These are phyloP conservation scores for Caenorhabditis tropicalis DNA, from an alignment of 1,140 invertebrate genomes.

Conservation along the genomic window DNA sequence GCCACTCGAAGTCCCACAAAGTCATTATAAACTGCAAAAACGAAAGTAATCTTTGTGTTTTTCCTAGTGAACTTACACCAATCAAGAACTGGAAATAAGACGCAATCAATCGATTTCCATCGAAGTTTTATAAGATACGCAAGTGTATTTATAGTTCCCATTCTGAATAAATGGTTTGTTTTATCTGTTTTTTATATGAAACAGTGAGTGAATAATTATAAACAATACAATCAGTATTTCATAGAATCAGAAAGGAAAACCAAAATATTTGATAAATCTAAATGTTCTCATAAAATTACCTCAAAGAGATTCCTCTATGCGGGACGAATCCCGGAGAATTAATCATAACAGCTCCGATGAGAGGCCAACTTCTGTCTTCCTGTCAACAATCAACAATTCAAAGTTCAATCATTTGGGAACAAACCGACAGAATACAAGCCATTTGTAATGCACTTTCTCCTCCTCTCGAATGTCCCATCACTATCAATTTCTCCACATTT, in stretches of 20 bases:
- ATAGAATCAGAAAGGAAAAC: too few species aligned
- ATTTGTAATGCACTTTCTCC: constrained; percentile 1
- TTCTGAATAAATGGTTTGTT: not conserved
- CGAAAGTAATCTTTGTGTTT: not conserved
- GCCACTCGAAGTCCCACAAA: not conserved
- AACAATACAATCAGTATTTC: not conserved
- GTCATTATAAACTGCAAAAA: constrained; percentile 11
- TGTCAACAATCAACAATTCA: not conserved
- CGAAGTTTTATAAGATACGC: constrained; percentile 10
- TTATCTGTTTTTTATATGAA: too few species aligned
- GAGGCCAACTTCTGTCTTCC: constrained; percentile 20
- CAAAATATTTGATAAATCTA: not conserved
- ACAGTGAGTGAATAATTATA: too few species aligned
- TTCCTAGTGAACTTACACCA: not conserved
- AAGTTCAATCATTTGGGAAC: not conserved
- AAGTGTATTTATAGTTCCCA: constrained; percentile 12
- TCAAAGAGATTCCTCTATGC: not conserved
- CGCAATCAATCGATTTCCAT: not conserved
- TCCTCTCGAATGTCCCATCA: constrained; percentile 7
- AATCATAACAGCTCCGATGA: not conserved
- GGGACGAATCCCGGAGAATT: constrained; percentile 3
- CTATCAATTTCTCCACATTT: constrained; percentile 7
- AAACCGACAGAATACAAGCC: not conserved
- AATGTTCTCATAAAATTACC: not conserved
- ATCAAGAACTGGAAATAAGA: not conserved